Evolutionary conservation across 2,888 invertebrate genomes (phyloP).

Genomic region (Strigamia crassipes): DNA sequence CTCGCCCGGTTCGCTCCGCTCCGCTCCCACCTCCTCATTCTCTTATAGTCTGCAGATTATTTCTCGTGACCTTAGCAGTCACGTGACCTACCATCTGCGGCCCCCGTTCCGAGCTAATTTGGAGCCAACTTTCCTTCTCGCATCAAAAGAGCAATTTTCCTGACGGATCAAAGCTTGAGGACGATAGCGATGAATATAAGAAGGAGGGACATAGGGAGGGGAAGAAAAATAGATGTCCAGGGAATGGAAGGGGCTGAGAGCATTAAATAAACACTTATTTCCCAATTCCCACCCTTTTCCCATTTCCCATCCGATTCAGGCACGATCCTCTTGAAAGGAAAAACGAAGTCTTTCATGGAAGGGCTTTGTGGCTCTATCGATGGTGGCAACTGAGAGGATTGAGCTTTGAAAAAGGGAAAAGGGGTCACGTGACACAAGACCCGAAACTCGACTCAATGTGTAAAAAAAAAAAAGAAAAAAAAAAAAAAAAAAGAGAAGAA

Average conservation of each 20-base stretch:
- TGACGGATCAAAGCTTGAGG: background rate
- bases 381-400: constrained; percentile 31
- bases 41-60: constrained; percentile 6
- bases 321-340: constrained; percentile 38
- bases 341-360: constrained; percentile 35
- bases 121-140: background rate
- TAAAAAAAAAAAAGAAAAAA: background rate
- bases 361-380: constrained; percentile 35
- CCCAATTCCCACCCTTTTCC: constrained; percentile 28
- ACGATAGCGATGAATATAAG: background rate
- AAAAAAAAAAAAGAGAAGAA: too few species aligned
- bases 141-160: constrained; percentile 34
- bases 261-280: constrained; percentile 40
- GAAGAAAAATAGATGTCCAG: background rate
- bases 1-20: too few species aligned
- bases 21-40: background rate
- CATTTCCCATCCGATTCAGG: constrained; percentile 23
- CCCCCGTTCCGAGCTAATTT: constrained; percentile 25
- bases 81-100: constrained; percentile 36
- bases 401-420: constrained; percentile 37
- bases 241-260: background rate
- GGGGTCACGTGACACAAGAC: constrained; percentile 27
- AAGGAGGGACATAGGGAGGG: background rate
- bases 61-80: constrained; percentile 19
- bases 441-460: constrained; percentile 4